Evolutionary conservation across 2,888 invertebrate species (phyloP).

Genomic region (Scaptomyza reducta): DNA sequence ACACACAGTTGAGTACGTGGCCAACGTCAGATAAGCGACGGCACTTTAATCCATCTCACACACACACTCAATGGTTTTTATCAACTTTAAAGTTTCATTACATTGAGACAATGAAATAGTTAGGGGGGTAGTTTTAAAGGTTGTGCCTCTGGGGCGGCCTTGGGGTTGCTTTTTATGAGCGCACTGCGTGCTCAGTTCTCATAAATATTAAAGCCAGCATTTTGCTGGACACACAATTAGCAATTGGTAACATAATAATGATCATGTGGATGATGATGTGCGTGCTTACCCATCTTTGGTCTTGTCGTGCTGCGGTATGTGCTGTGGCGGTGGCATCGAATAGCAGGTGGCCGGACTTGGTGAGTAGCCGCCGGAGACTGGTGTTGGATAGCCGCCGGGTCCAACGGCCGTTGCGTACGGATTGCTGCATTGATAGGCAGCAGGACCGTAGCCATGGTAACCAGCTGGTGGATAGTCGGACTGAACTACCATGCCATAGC

Average conservation of each 20-base stretch:
- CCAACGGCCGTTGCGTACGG: constrained; percentile 84
- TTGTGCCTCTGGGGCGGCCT: not conserved
- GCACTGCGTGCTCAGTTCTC: constrained; percentile 52
- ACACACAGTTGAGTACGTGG: constrained; percentile 13
- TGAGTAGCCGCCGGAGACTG: constrained; percentile 89
- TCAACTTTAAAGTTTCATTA: constrained; percentile 74
- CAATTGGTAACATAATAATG: not conserved
- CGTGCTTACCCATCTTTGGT: constrained; percentile 85
- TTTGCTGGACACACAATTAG: not conserved
- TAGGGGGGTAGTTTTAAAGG: constrained; percentile 12
- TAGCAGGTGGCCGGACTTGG: constrained; percentile 89
- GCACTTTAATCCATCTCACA: constrained; percentile 2
- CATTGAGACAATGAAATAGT: constrained; percentile 12
- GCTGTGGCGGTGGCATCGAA: constrained; percentile 94
- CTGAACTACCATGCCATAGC: constrained; percentile 91
- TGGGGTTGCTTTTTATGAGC: constrained; percentile 63
- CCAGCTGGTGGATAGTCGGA: constrained; percentile 92
- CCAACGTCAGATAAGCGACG: constrained; percentile 48
- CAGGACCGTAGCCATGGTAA: constrained; percentile 89
- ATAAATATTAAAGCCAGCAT: constrained; percentile 65
- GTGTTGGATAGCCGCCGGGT: constrained; percentile 88
- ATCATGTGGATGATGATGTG: not conserved
- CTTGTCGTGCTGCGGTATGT: constrained; percentile 90
- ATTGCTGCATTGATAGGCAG: constrained; percentile 86
- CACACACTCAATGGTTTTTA: not conserved